Evolutionary conservation across 2,113 vertebrate genomes (phyloP).

Genomic region (Hoplias malabaricus): DNA sequence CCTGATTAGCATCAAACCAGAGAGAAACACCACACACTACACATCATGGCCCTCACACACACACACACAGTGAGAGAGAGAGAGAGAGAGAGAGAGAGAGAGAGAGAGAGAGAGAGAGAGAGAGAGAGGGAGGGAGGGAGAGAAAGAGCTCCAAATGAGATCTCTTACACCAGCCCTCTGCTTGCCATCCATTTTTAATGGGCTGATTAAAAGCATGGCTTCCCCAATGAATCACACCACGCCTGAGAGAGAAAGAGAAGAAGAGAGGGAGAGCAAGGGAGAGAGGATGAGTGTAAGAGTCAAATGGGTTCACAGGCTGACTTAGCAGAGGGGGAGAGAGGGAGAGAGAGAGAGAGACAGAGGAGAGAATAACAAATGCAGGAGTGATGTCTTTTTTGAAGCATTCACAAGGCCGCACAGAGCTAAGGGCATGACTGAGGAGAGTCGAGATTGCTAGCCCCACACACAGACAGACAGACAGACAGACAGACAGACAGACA

Average conservation of each 20-base stretch:
- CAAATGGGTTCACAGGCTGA: conserved; percentile 41
- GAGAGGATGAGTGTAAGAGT: conserved; percentile 18
- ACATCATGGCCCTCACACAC: conserved; percentile 25
- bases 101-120: conserved; percentile 19
- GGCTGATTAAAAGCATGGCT: conserved; percentile 59
- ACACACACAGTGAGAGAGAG: conserved; percentile 37
- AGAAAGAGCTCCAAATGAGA: conserved; percentile 46
- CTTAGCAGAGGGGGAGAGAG: conserved; percentile 21
- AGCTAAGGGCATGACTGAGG: conserved; percentile 42
- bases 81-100: conserved; percentile 35
- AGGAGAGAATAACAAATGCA: conserved; percentile 37
- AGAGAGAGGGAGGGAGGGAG: conserved; percentile 6
- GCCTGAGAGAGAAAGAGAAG: conserved; percentile 39
- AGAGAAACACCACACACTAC: conserved; percentile 63
- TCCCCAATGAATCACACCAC: conserved; percentile 53
- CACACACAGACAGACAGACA: conserved; percentile 11
- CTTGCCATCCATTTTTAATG: conserved; percentile 57
- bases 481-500: conserved; percentile 9
- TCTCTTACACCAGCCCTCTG: conserved; percentile 52
- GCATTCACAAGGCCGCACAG: conserved; percentile 52
- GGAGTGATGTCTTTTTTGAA: conserved; percentile 54
- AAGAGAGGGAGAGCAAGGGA: background rate
- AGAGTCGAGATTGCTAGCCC: conserved; percentile 13
- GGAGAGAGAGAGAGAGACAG: conserved; percentile 36
- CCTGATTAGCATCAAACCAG: conserved; percentile 44